Evolutionary conservation across 2,797 vertebrate genomes (phyloP).

Genomic region (Pogonophryne albipinna): DNA sequence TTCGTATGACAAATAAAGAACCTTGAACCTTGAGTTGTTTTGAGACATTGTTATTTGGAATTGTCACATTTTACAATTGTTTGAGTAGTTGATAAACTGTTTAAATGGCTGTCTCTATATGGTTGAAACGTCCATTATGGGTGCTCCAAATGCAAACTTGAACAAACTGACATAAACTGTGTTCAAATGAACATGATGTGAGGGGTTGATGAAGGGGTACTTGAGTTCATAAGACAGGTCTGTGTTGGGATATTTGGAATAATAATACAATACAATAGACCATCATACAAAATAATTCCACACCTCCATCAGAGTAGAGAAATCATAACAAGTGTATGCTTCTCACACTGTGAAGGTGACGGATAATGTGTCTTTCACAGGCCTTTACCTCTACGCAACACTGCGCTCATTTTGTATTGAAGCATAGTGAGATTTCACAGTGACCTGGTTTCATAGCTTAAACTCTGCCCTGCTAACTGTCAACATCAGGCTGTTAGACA

Average conservation of each 20-base stretch:
- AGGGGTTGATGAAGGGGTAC: background rate
- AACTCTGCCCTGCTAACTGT: slow-evolving; percentile 22
- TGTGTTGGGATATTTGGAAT: background rate
- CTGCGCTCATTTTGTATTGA: slow-evolving; percentile 53
- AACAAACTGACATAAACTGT: background rate
- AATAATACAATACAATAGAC: too few species aligned
- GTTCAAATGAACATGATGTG: background rate
- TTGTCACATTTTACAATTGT: too few species aligned
- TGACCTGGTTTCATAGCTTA: slow-evolving; percentile 67
- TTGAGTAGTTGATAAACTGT: too few species aligned
- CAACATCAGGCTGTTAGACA: slow-evolving; percentile 34
- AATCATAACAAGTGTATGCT: slow-evolving; percentile 12
- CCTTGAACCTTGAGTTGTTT: too few species aligned
- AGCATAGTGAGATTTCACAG: slow-evolving; percentile 59
- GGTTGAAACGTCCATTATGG: background rate
- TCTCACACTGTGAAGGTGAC: slow-evolving; percentile 36
- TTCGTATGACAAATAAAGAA: too few species aligned
- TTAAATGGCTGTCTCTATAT: background rate
- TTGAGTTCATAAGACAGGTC: background rate
- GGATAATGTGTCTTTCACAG: slow-evolving; percentile 60
- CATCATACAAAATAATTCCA: background rate
- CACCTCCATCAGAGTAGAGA: slow-evolving; percentile 12
- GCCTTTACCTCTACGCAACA: slow-evolving; percentile 45
- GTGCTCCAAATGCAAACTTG: background rate
- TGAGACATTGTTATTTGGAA: too few species aligned